These are phyloP conservation scores for Acarapis woodi DNA, from an alignment of 1,140 invertebrate genomes.

Conservation along the genomic window DNA sequence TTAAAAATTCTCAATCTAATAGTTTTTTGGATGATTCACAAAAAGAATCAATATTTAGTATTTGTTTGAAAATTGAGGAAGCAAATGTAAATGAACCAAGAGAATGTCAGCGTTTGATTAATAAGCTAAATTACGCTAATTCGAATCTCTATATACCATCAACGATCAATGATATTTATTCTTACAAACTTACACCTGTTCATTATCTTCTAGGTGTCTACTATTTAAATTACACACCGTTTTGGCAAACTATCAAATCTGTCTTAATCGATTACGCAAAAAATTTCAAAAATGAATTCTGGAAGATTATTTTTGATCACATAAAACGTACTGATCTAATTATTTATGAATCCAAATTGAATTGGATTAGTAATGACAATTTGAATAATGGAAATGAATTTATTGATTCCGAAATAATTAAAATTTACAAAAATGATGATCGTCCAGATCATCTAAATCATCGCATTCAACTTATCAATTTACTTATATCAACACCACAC, in stretches of 20 bases:
- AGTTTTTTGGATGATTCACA: constrained; percentile 15
- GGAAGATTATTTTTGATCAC: constrained; percentile 3
- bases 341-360: neutral
- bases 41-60: constrained; percentile 23
- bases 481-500: constrained; percentile 35
- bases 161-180: neutral
- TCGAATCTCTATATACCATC: constrained; percentile 15
- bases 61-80: constrained; percentile 32
- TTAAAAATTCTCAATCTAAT: constrained; percentile 39
- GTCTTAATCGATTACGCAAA: constrained; percentile 16
- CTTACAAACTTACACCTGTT: constrained; percentile 22
- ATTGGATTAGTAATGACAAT: neutral
- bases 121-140: constrained; percentile 28
- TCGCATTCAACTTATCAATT: constrained; percentile 43
- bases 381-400: neutral
- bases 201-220: constrained; percentile 47
- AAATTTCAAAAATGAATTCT: neutral
- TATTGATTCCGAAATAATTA: neutral
- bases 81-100: constrained; percentile 39
- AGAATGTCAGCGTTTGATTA: constrained; percentile 36
- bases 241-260: constrained; percentile 52
- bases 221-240: constrained; percentile 52
- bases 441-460: constrained; percentile 35
- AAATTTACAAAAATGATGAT: constrained; percentile 5
- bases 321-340: neutral